Evolutionary conservation across 1,140 invertebrate species (phyloP).

Genomic region (Latrodectus geometricus): DNA sequence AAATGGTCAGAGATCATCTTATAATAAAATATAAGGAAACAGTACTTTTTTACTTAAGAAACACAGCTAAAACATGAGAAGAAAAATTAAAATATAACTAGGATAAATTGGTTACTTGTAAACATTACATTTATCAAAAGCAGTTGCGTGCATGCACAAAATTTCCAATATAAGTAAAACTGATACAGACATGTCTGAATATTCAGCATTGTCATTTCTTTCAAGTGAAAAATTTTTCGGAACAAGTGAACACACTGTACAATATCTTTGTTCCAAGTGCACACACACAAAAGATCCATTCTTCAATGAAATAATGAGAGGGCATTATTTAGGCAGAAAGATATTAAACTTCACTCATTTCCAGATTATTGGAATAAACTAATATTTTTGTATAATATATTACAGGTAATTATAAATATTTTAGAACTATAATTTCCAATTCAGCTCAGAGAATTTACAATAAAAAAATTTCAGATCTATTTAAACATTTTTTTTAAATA

Average conservation of each 20-base stretch:
- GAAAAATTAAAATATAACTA: conserved; percentile 6
- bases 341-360: no score
- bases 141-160: conserved; percentile 52
- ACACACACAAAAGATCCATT: conserved; percentile 54
- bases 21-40: no score
- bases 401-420: no score
- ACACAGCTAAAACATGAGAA: neutral
- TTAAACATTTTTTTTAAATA: no score
- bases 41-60: neutral
- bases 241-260: conserved; percentile 55
- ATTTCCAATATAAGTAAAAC: conserved; percentile 37
- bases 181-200: conserved; percentile 36
- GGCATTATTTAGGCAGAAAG: neutral
- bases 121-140: conserved; percentile 59
- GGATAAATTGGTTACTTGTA: conserved; percentile 38
- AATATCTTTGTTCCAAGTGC: conserved; percentile 57
- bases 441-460: no score
- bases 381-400: no score
- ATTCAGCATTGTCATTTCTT: conserved; percentile 52
- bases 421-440: no score
- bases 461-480: no score
- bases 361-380: no score
- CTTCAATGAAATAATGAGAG: conserved; percentile 41
- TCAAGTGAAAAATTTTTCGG: conserved; percentile 44
- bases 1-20: no score